These are phyloP conservation scores for Sebastes flavidus DNA, from an alignment of 2,797 vertebrate species.

Conservation along the genomic window DNA sequence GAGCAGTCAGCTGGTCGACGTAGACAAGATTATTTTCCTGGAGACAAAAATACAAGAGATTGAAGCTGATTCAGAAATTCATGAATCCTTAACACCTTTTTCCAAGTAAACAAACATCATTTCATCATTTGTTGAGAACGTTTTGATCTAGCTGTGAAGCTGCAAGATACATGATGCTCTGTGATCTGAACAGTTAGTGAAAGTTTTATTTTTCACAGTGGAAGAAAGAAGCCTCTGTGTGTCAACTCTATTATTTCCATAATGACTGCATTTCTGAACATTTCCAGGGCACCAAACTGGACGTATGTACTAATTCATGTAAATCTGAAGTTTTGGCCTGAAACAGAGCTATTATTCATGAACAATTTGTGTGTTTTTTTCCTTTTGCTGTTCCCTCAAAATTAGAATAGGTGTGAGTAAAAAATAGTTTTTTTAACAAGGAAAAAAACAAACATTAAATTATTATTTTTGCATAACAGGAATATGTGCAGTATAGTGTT, in stretches of 20 bases:
- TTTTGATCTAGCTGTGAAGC: neutral
- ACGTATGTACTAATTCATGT: neutral
- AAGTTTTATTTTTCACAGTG: neutral
- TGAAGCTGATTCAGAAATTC: neutral
- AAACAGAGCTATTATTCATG: neutral
- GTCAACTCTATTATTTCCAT: neutral
- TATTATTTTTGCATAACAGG: too few relatives aligned
- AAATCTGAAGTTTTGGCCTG: neutral
- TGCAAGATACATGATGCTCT: neutral
- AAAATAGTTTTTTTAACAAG: too few relatives aligned
- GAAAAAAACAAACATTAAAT: too few relatives aligned
- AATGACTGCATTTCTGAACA: neutral
- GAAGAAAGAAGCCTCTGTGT: neutral
- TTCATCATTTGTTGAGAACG: neutral
- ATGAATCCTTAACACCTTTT: neutral
- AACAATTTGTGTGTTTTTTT: neutral
- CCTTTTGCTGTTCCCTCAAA: too few relatives aligned
- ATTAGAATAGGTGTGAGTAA: too few relatives aligned
- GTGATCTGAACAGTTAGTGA: too few relatives aligned
- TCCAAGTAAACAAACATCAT: neutral
- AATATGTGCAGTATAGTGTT: too few relatives aligned
- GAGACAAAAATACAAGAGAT: neutral
- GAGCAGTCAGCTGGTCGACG: constrained; percentile 73
- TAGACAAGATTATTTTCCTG: constrained; percentile 78
- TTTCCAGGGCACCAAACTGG: neutral